These are phyloP conservation scores for Ceratosolen solmsi DNA, from an alignment of 1,140 invertebrate genomes.

Conservation along the genomic window DNA sequence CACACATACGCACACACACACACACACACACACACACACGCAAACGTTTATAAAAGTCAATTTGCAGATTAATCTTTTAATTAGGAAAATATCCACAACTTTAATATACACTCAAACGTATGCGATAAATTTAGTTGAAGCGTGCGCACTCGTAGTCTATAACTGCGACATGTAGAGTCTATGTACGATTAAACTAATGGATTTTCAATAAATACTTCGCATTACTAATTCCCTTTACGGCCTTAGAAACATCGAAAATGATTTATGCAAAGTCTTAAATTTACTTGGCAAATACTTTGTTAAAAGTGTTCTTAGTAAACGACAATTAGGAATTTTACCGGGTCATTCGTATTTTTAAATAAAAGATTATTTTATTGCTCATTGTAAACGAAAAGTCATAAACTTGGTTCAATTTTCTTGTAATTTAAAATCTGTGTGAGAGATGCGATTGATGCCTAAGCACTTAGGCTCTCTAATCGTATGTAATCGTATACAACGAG, in stretches of 20 bases:
- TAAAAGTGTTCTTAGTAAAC: background rate
- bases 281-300: background rate
- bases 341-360: too few species aligned
- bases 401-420: too few species aligned
- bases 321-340: too few species aligned
- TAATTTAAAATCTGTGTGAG: too few species aligned
- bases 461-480: too few species aligned
- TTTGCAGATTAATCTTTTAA: slow-evolving; percentile 32
- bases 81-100: slow-evolving; percentile 24
- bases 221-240: background rate
- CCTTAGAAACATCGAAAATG: slow-evolving; percentile 7
- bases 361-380: too few species aligned
- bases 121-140: slow-evolving; percentile 26
- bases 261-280: background rate
- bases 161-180: slow-evolving; percentile 1
- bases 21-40: too few species aligned
- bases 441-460: too few species aligned
- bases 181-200: slow-evolving; percentile 37
- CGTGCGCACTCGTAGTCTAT: background rate
- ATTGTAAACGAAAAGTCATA: too few species aligned
- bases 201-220: slow-evolving; percentile 35
- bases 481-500: too few species aligned
- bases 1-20: too few species aligned
- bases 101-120: background rate
- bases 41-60: too few species aligned